Evolutionary conservation across 2,797 vertebrate genomes (phyloP), one percentile per base, ranked within the genome.

Genomic region (Eulemur mongoz): DNA sequence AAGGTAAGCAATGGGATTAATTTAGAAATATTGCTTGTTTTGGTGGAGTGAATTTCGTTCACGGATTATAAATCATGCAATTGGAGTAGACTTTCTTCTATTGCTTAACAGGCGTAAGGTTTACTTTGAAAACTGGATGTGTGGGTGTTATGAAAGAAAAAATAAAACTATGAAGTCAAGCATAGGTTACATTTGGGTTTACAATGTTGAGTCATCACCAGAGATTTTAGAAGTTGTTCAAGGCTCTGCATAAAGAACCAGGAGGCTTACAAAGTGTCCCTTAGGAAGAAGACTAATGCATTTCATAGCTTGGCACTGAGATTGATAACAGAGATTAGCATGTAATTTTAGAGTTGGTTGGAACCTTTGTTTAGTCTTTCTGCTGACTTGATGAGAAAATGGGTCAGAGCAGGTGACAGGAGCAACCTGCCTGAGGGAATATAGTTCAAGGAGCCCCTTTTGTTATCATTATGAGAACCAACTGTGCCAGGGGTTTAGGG

Each of bases 21-120:
- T 93, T 94, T 32, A 93, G 75, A 95, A 91, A 79, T 45, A 91
- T 15, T 92, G 25, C 48, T 92, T 57, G 30, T 50, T 85, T 95
- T 40, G 61, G 10, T 85, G 72, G 30, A 85, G 50, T 79, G 67
- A 75, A 92, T 93, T 94, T 89, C 87, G 93, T 87, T 96, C 38
- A 25, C 67, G 7, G 32, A 1, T 50, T 94, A 22, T 87, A 69
- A 84, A 38, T 78, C 75, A 76, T 63, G 17, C 25, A 27, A 2
- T 50, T 75, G 14, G 32, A 72, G 22, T 84, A 75, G n/a, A 79
- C 54, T 65, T 93, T 88, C 82, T 97, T 89, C 59, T 48, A 84
- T 75, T 95, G 63, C 82, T 50, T 89, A 52, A 69, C 73, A 90
- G 54, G 40, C 25, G 10, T 54, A 65, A 95, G 52, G 18, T 89